Base-by-base conservation (phyloP, 2,797 vertebrate species). In the Sarcoramphus papa region DNA sequence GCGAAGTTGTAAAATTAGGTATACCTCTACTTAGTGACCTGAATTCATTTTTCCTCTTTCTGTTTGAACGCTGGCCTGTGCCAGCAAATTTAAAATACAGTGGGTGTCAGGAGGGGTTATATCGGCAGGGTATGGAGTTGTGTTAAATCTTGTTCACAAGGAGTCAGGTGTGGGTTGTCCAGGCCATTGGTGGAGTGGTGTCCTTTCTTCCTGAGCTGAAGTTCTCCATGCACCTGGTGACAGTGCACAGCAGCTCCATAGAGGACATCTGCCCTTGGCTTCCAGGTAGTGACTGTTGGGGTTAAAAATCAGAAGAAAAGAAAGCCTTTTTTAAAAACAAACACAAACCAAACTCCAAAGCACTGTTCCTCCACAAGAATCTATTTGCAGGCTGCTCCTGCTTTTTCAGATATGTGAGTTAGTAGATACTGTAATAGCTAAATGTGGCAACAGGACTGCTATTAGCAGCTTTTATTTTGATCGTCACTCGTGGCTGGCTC, bases 221-320 rank as follows among this genome's bases (percentile, higher is more conserved):
- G 47, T 18, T 31, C 57, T 56, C 0, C 0, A 2, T n/a, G 53
- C 4, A 7, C 4, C 9, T 37, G 43, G 22, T 27, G 40, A 43
- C 43, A 35, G 16, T 8, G 7, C 28, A 22, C 31, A 16, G 70
- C 25, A 48, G 37, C 48, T 76, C 31, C 18, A 2, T 2, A 8
- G 53, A 45, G 48, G 18, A 14, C 43, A 43, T 30, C 25, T 33
- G 57, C 57, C 16, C 4, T 6, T 6, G 28, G 31, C n/a, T 41
- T 57, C 30, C 47, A 41, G 30, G 15, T 22, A 18, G n/a, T 40
- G n/a, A 28, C n/a, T 62, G 13, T 25, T 53, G 28, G 28, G 24
- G 31, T 67, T 68, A 47, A 65, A 79, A 63, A 35, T 11, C 18
- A 65, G 10, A 68, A 16, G 27, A 53, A 50, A 62, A 72, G 18